Conservation (phyloP, 2,113 vertebrate species). For the Haliaeetus leucogaster region DNA sequence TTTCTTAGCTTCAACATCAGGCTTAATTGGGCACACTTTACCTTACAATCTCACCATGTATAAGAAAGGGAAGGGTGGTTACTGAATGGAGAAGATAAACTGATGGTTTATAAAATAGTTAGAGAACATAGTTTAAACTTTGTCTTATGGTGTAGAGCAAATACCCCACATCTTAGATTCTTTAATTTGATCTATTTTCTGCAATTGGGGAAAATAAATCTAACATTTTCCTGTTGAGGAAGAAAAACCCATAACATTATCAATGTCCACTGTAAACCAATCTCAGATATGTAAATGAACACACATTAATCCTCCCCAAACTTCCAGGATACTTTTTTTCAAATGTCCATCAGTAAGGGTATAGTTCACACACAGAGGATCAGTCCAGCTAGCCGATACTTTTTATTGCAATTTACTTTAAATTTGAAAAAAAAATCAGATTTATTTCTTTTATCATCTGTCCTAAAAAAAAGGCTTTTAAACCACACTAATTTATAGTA, state of each 20-base stretch:
- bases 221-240: neutral
- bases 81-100: neutral
- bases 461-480: neutral
- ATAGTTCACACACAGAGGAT: neutral
- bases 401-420: neutral
- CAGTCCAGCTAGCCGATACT: neutral
- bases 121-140: neutral
- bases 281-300: neutral
- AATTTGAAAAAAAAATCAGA: too few species aligned
- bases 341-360: neutral
- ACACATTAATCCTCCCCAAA: neutral
- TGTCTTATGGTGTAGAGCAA: neutral
- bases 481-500: neutral
- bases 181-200: neutral
- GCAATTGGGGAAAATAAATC: neutral
- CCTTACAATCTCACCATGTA: fast-evolving
- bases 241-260: neutral
- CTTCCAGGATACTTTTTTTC: neutral
- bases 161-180: neutral
- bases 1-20: neutral
- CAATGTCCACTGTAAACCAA: neutral
- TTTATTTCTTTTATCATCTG: neutral
- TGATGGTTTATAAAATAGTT: neutral
- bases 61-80: neutral
- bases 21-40: neutral